A percentile compares a stretch with the other conserved stretches of the same genome.
These are phyloP conservation scores for Aphidius gifuensis DNA, from an alignment of 1,140 invertebrate species.

Conservation along the genomic window DNA sequence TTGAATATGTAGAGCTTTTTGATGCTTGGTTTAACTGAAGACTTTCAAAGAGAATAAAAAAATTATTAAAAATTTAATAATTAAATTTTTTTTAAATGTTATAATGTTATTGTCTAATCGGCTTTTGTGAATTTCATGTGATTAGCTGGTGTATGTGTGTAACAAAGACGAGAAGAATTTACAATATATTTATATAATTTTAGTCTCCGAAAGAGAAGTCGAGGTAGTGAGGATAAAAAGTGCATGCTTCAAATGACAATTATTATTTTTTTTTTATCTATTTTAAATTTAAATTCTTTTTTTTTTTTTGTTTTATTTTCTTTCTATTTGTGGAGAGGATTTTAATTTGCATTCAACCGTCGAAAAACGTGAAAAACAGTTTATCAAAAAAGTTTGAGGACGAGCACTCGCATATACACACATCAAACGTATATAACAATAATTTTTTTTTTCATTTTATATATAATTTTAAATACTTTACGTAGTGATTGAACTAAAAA, in stretches of 20 bases:
- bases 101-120: not conserved
- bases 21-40: no score
- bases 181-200: not conserved
- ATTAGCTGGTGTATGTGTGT: no score
- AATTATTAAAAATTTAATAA: conserved; percentile 7
- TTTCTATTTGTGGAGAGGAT: conserved; percentile 31
- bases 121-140: not conserved
- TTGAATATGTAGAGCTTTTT: no score
- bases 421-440: not conserved
- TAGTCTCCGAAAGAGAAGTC: conserved; percentile 6
- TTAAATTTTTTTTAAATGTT: not conserved
- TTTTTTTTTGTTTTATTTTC: not conserved
- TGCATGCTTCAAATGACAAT: not conserved
- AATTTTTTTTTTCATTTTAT: no score
- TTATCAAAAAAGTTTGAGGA: conserved; percentile 45
- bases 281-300: no score
- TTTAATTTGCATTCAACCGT: conserved; percentile 47
- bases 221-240: conserved; percentile 7
- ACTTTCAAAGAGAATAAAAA: not conserved
- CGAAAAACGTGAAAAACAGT: conserved; percentile 49
- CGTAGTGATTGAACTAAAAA: no score
- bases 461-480: no score
- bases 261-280: no score
- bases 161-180: not conserved
- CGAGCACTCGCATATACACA: conserved; percentile 32